phyloP scores from a whole-genome alignment of 2,113 vertebrate species.

The Entelurus aequoreus region DNA sequence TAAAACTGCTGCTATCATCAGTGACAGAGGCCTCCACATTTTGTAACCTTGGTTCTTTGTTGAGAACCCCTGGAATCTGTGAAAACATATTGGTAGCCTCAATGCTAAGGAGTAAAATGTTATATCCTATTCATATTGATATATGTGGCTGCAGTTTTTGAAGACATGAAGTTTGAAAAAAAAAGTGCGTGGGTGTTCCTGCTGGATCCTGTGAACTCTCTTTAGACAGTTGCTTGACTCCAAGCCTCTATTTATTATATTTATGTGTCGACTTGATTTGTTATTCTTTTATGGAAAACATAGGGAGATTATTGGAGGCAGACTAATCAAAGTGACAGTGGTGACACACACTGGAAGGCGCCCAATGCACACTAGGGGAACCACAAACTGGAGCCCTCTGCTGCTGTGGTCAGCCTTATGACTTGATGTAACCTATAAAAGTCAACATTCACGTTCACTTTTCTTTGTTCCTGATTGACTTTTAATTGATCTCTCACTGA shows the following conservation, averaged over 20 bases:
- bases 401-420: slow-evolving; percentile 45
- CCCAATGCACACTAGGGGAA: slow-evolving; percentile 38
- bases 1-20: too few species aligned
- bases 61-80: too few species aligned
- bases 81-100: neutral
- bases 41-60: too few species aligned
- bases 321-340: slow-evolving; percentile 51
- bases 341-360: slow-evolving; percentile 46
- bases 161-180: neutral
- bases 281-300: slow-evolving; percentile 56
- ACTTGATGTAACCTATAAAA: slow-evolving; percentile 37
- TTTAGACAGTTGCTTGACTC: slow-evolving; percentile 10
- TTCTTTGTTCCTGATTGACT: slow-evolving; percentile 45
- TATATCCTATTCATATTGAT: too few species aligned
- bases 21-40: too few species aligned
- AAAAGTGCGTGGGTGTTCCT: slow-evolving; percentile 2
- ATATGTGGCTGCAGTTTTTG: neutral
- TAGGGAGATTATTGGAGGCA: slow-evolving; percentile 42
- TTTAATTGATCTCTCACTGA: slow-evolving; percentile 64
- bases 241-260: slow-evolving; percentile 15
- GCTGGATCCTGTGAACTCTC: slow-evolving; percentile 14
- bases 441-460: slow-evolving; percentile 17
- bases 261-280: slow-evolving; percentile 31
- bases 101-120: neutral
- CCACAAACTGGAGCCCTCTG: slow-evolving; percentile 43